Evolutionary conservation across 1,140 invertebrate genomes (phyloP).

Genomic region (Nymphalis io): DNA sequence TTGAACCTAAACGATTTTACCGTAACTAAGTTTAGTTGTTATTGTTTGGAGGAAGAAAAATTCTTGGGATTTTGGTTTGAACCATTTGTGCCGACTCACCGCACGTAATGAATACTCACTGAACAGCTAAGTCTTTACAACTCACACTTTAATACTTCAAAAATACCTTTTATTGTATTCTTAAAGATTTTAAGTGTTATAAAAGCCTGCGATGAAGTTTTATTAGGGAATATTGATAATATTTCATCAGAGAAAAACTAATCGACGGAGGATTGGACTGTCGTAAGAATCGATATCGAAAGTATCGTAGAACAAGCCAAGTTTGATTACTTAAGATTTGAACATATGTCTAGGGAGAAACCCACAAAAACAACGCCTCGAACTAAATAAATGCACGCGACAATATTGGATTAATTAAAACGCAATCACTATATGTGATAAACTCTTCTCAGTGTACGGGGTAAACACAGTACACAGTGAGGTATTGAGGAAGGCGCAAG

Average conservation of each 20-base stretch:
- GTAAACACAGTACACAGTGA: background rate
- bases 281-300: no score
- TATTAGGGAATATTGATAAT: background rate
- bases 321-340: no score
- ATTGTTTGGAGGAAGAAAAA: constrained; percentile 11
- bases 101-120: constrained; percentile 28
- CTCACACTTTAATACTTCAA: constrained; percentile 1
- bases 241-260: background rate
- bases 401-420: no score
- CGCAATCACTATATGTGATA: no score
- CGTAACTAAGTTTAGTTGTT: background rate
- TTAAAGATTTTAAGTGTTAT: background rate
- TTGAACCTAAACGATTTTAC: constrained; percentile 18
- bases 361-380: no score
- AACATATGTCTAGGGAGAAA: no score
- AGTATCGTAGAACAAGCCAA: no score
- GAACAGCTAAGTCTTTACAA: background rate
- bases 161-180: constrained; percentile 3
- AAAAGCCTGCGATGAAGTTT: background rate
- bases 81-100: constrained; percentile 32
- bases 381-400: no score
- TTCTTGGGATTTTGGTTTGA: constrained; percentile 17
- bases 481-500: background rate
- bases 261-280: no score
- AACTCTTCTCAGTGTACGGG: no score